phyloP scores from a whole-genome alignment of 2,113 vertebrate genomes.

The Erpornis zantholeuca region DNA sequence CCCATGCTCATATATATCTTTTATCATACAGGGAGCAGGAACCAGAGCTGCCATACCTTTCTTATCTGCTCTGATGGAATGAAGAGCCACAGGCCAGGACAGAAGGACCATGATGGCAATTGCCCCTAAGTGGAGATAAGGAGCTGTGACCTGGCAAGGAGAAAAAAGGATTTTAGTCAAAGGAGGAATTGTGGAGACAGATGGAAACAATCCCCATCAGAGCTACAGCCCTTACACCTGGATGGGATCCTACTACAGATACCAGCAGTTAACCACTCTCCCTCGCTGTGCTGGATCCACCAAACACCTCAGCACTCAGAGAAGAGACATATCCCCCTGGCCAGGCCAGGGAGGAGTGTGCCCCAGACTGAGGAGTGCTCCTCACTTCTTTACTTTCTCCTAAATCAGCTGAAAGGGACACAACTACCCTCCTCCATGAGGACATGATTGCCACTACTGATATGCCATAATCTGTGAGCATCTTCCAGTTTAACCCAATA shows the following conservation, averaged over 20 bases:
- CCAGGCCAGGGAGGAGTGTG: not conserved
- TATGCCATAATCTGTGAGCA: not conserved
- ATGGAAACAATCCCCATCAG: not conserved
- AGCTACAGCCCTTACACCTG: not conserved
- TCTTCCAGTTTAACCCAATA: not conserved
- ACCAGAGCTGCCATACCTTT: constrained; percentile 69
- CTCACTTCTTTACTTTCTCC: not conserved
- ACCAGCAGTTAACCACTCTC: not conserved
- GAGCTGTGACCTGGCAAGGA: constrained; percentile 80
- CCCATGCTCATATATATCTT: not conserved
- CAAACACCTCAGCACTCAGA: not conserved
- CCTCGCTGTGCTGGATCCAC: not conserved
- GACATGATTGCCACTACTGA: not conserved
- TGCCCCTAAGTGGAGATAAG: constrained; percentile 83
- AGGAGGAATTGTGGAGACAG: not conserved
- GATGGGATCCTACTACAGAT: not conserved
- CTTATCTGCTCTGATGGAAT: constrained; percentile 83
- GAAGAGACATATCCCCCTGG: not conserved
- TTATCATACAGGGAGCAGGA: not conserved
- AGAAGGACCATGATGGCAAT: constrained; percentile 78
- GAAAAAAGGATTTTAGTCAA: not conserved
- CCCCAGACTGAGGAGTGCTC: not conserved
- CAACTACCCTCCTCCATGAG: not conserved
- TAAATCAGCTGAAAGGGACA: not conserved
- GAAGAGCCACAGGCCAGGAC: constrained; percentile 84